phyloP scores from a whole-genome alignment of 2,888 invertebrate species.

The Ecliptopera silaceata region DNA sequence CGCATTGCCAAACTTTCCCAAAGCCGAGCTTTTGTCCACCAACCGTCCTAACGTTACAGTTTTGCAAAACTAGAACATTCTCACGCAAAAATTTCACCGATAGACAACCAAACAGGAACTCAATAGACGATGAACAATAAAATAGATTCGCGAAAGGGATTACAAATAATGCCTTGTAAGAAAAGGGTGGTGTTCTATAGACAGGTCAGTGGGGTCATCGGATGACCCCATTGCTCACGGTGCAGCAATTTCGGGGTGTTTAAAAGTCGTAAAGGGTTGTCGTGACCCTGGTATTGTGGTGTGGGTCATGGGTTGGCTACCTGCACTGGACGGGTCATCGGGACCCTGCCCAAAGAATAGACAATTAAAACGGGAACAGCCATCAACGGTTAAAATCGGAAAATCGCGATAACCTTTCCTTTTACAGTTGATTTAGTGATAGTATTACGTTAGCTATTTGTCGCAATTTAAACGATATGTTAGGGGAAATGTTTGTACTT shows the following conservation, averaged over 20 bases:
- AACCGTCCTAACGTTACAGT: conserved; percentile 67
- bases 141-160: conserved; percentile 84
- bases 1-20: conserved; percentile 65
- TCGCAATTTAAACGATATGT: conserved; percentile 44
- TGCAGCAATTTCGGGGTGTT: conserved; percentile 78
- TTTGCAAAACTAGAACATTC: conserved; percentile 81
- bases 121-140: conserved; percentile 70
- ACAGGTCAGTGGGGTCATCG: conserved; percentile 78
- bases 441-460: conserved; percentile 55
- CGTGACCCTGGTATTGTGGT: conserved; percentile 62
- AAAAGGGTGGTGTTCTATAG: conserved; percentile 72
- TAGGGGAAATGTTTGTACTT: conserved; percentile 35
- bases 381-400: conserved; percentile 68
- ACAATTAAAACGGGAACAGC: conserved; percentile 79
- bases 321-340: conserved; percentile 59
- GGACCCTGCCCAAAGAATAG: conserved; percentile 67
- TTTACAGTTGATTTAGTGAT: conserved; percentile 51
- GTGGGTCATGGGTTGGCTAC: conserved; percentile 77
- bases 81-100: conserved; percentile 80
- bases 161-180: conserved; percentile 82
- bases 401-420: conserved; percentile 77
- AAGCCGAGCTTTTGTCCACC: conserved; percentile 45
- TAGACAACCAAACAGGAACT: conserved; percentile 64
- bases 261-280: conserved; percentile 79
- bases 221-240: conserved; percentile 81